These are phyloP conservation scores for Rostratula benghalensis DNA, from an alignment of 2,113 vertebrate species.

Conservation along the genomic window DNA sequence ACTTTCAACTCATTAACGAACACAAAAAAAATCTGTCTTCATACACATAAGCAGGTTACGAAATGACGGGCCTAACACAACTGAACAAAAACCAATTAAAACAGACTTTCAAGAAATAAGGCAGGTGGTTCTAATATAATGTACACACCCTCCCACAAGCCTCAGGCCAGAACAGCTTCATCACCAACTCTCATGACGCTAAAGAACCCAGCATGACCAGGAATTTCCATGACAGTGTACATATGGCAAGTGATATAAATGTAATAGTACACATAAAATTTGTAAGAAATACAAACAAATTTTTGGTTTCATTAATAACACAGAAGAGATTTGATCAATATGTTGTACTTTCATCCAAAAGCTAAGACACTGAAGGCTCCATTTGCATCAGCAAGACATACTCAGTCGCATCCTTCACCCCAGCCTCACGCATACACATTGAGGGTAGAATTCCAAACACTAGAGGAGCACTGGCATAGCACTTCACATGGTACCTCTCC, in stretches of 20 bases:
- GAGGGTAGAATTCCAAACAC: neutral
- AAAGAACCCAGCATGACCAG: neutral
- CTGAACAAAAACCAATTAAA: neutral
- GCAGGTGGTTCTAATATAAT: neutral
- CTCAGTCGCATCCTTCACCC: neutral
- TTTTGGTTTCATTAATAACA: neutral
- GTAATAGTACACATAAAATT: neutral
- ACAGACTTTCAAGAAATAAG: neutral
- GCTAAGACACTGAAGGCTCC: neutral
- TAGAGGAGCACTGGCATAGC: neutral
- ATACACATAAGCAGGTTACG: neutral
- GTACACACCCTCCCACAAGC: neutral
- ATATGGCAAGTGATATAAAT: neutral
- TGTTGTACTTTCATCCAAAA: neutral
- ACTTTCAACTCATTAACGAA: neutral
- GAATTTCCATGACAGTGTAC: neutral
- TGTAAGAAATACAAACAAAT: neutral
- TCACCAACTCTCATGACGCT: neutral
- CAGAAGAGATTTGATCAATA: neutral
- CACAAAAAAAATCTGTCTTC: neutral
- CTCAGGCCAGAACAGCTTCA: neutral
- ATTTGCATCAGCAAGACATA: neutral
- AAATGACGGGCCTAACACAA: neutral
- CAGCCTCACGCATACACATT: accelerated
- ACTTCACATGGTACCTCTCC: neutral